Evolutionary conservation across 2,113 vertebrate genomes (phyloP), one percentile per base, ranked within the genome.

Genomic region (Epinephelus cyanopodus): DNA sequence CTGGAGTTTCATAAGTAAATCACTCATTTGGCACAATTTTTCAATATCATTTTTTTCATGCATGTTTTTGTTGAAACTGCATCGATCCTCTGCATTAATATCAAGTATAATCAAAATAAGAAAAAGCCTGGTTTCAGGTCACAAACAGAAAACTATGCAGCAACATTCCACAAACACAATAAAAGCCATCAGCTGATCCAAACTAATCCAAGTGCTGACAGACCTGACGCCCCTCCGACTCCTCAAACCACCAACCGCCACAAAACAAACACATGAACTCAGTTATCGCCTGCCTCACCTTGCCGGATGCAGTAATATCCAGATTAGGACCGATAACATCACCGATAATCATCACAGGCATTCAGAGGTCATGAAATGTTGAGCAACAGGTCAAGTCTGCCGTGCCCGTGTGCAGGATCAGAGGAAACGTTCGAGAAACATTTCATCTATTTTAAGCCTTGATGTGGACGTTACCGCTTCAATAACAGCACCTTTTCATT

Each of bases 311-410:
- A 57, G 61, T 50, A 61, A 76, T 60, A 58, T 79, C 74, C 74
- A 74, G 79, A 84, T 87, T 80, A 84, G n/a, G 37, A 17, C 15
- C 25, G 42, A 79, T 82, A 79, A 84, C 29, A 80, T 77, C 57
- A 57, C 53, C n/a, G 7, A 17, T 76, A 90, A 90, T 86, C 91
- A 79, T 42, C 5, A 4, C 29, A 48, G 85, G 79, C 62, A 83
- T 91, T 54, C 72, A 42, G 63, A 23, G 71, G 77, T 82, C 69
- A n/a, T n/a, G 54, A 77, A 54, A 62, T 0, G 10, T 63, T 70
- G 63, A 78, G 71, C 58, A 63, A 62, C 76, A 69, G 77, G 62
- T 82, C 42, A 64, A 58, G 27, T 70, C 21, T 10, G 52, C 70
- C 53, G 66, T 15, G 18, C n/a, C 21, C 23, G 14, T 47, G 19